These are phyloP conservation scores for Plutomurus gul DNA, from an alignment of 1,140 invertebrate species.

Conservation along the genomic window DNA sequence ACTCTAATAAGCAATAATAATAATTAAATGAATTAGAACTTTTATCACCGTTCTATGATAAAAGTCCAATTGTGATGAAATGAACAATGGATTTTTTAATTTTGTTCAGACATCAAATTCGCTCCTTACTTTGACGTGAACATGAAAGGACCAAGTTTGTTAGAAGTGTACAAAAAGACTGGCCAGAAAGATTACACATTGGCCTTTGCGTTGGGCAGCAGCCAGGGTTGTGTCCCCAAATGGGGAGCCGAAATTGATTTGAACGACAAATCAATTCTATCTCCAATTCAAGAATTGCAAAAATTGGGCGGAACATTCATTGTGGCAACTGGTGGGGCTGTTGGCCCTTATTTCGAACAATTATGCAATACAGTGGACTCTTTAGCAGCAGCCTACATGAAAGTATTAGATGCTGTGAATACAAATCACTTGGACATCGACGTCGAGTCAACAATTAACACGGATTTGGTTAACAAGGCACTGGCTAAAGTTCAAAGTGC, in stretches of 20 bases:
- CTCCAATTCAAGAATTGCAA: constrained; percentile 42
- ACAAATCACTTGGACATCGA: constrained; percentile 53
- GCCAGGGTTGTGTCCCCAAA: constrained; percentile 43
- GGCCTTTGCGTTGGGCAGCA: constrained; percentile 52
- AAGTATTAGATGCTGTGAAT: constrained; percentile 44
- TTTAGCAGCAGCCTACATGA: constrained; percentile 47
- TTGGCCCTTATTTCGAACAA: constrained; percentile 53
- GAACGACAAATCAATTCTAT: constrained; percentile 41
- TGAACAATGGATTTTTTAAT: too few relatives aligned
- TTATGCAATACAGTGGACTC: constrained; percentile 36
- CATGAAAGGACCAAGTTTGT: constrained; percentile 41
- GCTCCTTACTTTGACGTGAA: constrained; percentile 48
- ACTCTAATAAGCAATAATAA: too few relatives aligned
- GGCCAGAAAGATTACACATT: constrained; percentile 50
- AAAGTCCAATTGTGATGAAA: too few relatives aligned
- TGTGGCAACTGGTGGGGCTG: constrained; percentile 45
- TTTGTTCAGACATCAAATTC: constrained; percentile 32
- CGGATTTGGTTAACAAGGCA: constrained; percentile 46
- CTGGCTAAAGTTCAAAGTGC: constrained; percentile 45
- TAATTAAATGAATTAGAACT: too few relatives aligned
- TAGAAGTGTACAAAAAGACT: constrained; percentile 41
- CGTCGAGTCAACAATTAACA: constrained; percentile 48
- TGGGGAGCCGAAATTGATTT: constrained; percentile 48
- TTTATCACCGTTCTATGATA: too few relatives aligned
- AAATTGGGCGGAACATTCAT: constrained; percentile 44